Base-by-base conservation (phyloP, 2,797 vertebrate species). In the Diplodus sargus region DNA sequence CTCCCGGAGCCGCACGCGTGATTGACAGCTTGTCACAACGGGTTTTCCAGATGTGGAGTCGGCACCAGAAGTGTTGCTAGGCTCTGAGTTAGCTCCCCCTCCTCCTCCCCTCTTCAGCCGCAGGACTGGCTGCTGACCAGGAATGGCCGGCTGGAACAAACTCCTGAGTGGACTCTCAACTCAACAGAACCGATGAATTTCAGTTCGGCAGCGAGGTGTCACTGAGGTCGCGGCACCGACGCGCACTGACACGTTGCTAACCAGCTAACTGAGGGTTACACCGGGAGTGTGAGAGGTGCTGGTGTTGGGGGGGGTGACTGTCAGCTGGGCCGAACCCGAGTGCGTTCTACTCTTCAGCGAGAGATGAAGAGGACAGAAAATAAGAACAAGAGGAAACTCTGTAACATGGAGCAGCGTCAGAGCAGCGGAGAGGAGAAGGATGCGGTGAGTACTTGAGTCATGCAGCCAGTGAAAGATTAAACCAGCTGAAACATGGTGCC, bases 321-420 rank as follows among this genome's bases (percentile, higher is more conserved):
- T 4, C 42, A 12, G 34, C 1, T 15, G 15, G 25, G n/a, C 4
- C 5, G 22, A 15, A 20, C 22, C 11, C 28, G 1, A 34, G 47
- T 2, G 42, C 65, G 48, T 13, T n/a, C 18, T 7, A 14, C 61
- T 0, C 49, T 0, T 0, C 12, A 12, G 53, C 4, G 13, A 13
- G 70, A 48, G 34, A 95, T 95, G 95, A 94, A 91, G 87, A 93
- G 83, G 89, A 91, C 84, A 0, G 94, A 95, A 25, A 93, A 90
- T 22, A 94, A 85, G 49, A 86, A 94, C 77, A 95, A 95, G 79
- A 91, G 95, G 78, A 95, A 95, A 52, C 86, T 93, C 45, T 84
- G 90, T 43, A 93, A 78, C 74, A 80, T 79, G 82, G 94, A 95
- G 58, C 93, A 86, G 62, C 92, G 75, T 63, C 82, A 79, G 28